These are phyloP conservation scores for Liasis olivaceus DNA, from an alignment of 2,797 vertebrate species.

Conservation along the genomic window DNA sequence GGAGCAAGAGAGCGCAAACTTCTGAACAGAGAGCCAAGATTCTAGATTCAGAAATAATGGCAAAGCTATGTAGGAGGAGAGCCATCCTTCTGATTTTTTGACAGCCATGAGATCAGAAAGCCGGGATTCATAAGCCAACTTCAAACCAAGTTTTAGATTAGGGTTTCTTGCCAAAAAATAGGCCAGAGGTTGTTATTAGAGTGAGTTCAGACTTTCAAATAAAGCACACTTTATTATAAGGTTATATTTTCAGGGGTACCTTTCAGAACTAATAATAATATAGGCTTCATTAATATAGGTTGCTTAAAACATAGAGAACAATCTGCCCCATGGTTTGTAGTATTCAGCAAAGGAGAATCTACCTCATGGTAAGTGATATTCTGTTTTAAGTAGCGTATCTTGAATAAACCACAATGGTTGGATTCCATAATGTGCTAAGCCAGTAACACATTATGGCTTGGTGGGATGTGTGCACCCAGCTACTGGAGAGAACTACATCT, in stretches of 20 bases:
- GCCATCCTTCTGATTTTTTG: neutral
- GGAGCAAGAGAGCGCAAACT: neutral
- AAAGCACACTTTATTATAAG: neutral
- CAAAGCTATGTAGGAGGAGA: neutral
- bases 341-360: neutral
- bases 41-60: neutral
- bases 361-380: neutral
- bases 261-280: neutral
- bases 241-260: neutral
- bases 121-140: neutral
- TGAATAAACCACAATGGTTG: neutral
- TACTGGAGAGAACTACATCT: neutral
- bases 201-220: neutral
- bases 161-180: neutral
- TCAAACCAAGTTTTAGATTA: neutral
- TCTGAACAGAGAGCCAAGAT: neutral
- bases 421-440: neutral
- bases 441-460: neutral
- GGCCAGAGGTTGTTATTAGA: neutral
- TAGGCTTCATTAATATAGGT: neutral
- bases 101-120: neutral
- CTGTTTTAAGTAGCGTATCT: neutral
- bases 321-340: neutral
- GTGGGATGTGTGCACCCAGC: neutral
- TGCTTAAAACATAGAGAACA: neutral